Evolutionary conservation across 2,888 invertebrate species (phyloP), one percentile per base, ranked within the genome.

Genomic region (Pilophorus perplexus): DNA sequence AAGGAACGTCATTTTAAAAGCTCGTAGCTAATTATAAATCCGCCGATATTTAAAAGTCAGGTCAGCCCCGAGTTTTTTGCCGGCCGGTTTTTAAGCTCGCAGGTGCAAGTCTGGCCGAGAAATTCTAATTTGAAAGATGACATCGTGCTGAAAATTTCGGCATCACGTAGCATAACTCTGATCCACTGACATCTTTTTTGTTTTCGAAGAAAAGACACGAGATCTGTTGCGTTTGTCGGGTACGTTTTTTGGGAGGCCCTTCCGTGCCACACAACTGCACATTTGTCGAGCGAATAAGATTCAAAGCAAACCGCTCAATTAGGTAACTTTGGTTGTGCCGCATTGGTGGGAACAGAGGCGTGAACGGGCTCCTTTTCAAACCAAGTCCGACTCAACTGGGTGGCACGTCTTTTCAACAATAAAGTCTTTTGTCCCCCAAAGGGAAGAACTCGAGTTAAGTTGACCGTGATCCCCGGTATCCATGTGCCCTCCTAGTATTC

Each of bases 1-100:
- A 16, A 18, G 55, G 38, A 55, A n/a, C 37, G 55, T 37, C 55
- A 55, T 55, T 55, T 55, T n/a, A n/a, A n/a, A 38, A 55, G 38
- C 38, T 38, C 55, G 33, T 55, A 33, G 55, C 55, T 55, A 55
- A 55, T 55, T 55, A 55, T 55, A n/a, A 55, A 55, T 55, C 55
- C 55, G 38, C 38, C 38, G 55, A 55, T 38, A 52, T 52, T 52
- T 28, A n/a, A 25, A 16, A n/a, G n/a, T n/a, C n/a, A n/a, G n/a
- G 28, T 16, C 16, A 28, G 5, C 52, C n/a, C n/a, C n/a, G n/a
- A n/a, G n/a, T n/a, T n/a, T n/a, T n/a, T n/a, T n/a, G n/a, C n/a
- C n/a, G n/a, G n/a, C n/a, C n/a, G n/a, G n/a, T n/a, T n/a, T n/a
- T n/a, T n/a, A n/a, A n/a, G n/a, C n/a, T n/a, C n/a, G n/a, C n/a